phyloP scores from a whole-genome alignment of 53 echinoderm and acorn worm species.

The Apostichopus leukothele region DNA sequence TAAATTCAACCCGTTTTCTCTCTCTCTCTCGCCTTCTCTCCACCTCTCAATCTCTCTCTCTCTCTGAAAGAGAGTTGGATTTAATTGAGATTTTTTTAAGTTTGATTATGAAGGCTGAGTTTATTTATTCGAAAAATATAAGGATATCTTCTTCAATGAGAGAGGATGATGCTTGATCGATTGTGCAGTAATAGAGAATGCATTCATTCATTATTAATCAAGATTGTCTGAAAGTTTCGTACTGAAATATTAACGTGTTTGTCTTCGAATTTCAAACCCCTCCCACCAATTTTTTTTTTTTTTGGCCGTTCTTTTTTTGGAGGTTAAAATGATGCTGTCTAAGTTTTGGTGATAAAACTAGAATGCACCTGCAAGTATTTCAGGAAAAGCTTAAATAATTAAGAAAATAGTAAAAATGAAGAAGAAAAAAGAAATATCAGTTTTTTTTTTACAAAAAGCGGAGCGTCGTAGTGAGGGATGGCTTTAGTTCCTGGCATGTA shows the following conservation, averaged over 20 bases:
- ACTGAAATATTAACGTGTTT: constrained; percentile 1
- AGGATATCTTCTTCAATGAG: background rate
- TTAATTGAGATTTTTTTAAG: constrained; percentile 5
- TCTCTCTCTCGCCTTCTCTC: background rate
- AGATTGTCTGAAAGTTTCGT: background rate
- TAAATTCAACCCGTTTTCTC: background rate
- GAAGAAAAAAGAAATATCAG: too few species aligned
- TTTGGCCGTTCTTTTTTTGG: background rate
- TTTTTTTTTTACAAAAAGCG: too few species aligned
- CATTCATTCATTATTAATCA: constrained; percentile 24
- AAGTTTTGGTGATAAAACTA: too few species aligned
- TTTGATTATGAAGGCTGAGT: constrained; percentile 4
- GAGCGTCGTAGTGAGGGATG: too few species aligned
- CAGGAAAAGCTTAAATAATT: background rate
- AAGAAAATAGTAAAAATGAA: too few species aligned
- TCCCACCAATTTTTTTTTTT: background rate
- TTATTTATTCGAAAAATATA: background rate
- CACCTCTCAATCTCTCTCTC: background rate
- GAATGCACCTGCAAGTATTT: background rate
- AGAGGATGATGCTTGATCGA: background rate
- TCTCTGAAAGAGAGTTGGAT: background rate
- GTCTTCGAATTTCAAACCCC: too few species aligned
- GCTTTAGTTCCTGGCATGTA: too few species aligned
- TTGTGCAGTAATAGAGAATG: background rate
- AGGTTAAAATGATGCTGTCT: background rate